Evolutionary conservation across 2,888 invertebrate genomes (phyloP), one percentile per base, ranked within the genome.

Genomic region (Brachypalpus laphriformis): DNA sequence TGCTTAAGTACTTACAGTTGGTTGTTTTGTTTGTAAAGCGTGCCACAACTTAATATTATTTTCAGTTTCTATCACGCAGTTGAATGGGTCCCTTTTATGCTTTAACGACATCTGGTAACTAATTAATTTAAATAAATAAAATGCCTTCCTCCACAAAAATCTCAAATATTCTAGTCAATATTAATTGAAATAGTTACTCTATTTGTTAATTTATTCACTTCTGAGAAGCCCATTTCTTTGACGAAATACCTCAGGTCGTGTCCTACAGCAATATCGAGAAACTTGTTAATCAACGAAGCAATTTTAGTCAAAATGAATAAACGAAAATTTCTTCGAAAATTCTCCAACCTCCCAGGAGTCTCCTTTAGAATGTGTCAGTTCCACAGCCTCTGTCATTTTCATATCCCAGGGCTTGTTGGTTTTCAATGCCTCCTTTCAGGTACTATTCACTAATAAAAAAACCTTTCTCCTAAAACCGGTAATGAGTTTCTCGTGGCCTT

Each of bases 391-490:
- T 74, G 51, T 45, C 42, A 54, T 51, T 61, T 47, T 72, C 59
- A 72, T 72, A 63, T 74, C 51, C 63, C 42, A 31, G 16, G 14
- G 63, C 63, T 63, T 51, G 51, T 74, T 45, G 51, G 63, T 45
- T 45, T 56, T 74, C 31, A 40, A 54, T 56, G 42, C 28, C 40
- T 54, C 54, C 9, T 61, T 63, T 63, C 51, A 63, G 51, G 61
- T 28, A n/a, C 22, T 11, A 7, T 28, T 1, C 25, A 40, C 61
- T 28, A 72, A 25, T 5, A 31, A 34, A 59, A 71, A 59, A 47
- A 9, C 56, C 25, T 54, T 63, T 65, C n/a, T n/a, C n/a, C n/a
- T n/a, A 28, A 59, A 61, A 68, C 59, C 66, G 49, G 49, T 77
- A 77, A 77, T 77, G 77, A 70, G 45, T 51, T 78, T 63, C 20